Evolutionary conservation across 2,113 vertebrate species (phyloP).

Genomic region (Oenanthe oenanthe): DNA sequence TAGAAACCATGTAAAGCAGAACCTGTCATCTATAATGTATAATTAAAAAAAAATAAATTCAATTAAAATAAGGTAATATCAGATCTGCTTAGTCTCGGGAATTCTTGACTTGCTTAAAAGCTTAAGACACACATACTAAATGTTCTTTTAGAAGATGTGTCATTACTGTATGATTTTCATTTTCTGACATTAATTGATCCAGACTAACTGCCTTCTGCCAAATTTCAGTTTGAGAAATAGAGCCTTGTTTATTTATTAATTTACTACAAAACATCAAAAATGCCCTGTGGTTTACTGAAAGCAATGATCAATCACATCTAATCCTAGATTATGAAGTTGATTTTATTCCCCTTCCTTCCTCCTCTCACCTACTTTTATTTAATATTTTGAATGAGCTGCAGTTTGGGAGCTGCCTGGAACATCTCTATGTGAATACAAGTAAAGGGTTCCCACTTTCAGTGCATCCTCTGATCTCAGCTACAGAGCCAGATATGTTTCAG

Average conservation of each 20-base stretch:
- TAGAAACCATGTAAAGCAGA: not conserved
- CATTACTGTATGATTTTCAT: not conserved
- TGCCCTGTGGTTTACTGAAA: not conserved
- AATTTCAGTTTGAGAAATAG: conserved; percentile 18
- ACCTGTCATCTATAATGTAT: not conserved
- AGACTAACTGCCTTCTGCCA: conserved; percentile 33
- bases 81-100: not conserved
- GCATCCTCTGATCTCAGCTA: not conserved
- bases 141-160: conserved; percentile 1
- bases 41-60: not conserved
- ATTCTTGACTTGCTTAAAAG: not conserved
- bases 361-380: not conserved
- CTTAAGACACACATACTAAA: not conserved
- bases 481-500: not conserved
- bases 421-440: not conserved
- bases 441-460: not conserved
- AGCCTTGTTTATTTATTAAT: conserved; percentile 31
- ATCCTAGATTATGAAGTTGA: not conserved
- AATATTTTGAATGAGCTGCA: not conserved
- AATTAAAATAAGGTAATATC: not conserved
- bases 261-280: conserved; percentile 33
- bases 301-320: not conserved
- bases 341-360: not conserved
- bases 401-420: not conserved
- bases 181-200: conserved; percentile 24